phyloP scores from a whole-genome alignment of 1,140 invertebrate genomes.

The Lordiphosa clarofinis region DNA sequence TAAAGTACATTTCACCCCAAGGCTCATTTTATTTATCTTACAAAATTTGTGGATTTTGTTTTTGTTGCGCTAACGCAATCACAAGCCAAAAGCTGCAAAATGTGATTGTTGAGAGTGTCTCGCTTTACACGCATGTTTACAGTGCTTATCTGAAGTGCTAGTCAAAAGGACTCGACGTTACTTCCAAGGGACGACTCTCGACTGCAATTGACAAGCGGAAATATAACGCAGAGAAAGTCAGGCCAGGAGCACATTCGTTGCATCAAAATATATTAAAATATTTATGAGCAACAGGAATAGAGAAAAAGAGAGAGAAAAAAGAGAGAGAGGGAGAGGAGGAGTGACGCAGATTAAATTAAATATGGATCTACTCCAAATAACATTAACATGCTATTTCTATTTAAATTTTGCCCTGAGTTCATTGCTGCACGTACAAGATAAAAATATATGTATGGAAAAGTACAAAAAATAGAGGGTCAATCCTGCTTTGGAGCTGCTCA shows the following conservation, averaged over 20 bases:
- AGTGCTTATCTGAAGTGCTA: constrained; percentile 40
- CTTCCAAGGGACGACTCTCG: constrained; percentile 13
- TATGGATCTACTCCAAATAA: constrained; percentile 71
- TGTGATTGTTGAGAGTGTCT: constrained; percentile 25
- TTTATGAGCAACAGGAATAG: constrained; percentile 29
- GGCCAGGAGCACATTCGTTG: constrained; percentile 1
- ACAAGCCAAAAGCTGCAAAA: constrained; percentile 31
- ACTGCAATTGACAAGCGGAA: background rate
- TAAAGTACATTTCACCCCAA: background rate
- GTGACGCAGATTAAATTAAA: constrained; percentile 66
- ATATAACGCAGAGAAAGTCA: background rate
- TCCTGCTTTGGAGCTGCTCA: too few relatives aligned
- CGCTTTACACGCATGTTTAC: constrained; percentile 30
- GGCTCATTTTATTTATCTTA: constrained; percentile 51
- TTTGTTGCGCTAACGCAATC: constrained; percentile 23
- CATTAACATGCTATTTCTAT: constrained; percentile 74
- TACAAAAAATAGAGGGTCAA: constrained; percentile 14
- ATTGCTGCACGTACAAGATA: constrained; percentile 71
- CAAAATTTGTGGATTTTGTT: constrained; percentile 38
- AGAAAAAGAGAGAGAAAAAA: background rate
- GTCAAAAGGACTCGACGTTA: constrained; percentile 15
- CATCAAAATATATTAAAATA: constrained; percentile 62
- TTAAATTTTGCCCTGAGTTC: constrained; percentile 63
- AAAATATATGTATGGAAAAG: constrained; percentile 47
- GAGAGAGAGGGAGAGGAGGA: background rate